These are phyloP conservation scores for Danio jaintianensis DNA, from an alignment of 2,797 vertebrate species.

Conservation along the genomic window DNA sequence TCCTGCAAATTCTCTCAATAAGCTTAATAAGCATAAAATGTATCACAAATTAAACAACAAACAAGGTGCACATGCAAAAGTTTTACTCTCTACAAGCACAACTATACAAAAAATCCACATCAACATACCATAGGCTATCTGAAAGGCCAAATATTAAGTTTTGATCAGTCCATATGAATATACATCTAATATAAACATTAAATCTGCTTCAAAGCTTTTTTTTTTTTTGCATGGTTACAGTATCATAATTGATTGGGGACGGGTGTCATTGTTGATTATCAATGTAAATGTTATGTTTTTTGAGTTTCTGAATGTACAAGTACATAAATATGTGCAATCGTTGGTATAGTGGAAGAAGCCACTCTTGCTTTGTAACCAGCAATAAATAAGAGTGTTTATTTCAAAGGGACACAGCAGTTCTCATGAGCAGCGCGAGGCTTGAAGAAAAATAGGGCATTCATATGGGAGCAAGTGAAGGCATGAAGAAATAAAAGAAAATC, in stretches of 20 bases:
- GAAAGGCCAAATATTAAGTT: too few relatives aligned
- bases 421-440: constrained; percentile 23
- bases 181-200: too few relatives aligned
- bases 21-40: too few relatives aligned
- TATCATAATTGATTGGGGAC: background rate
- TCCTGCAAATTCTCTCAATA: too few relatives aligned
- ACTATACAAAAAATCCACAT: too few relatives aligned
- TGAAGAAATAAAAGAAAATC: constrained; percentile 47
- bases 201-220: background rate
- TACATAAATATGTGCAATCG: constrained; percentile 14
- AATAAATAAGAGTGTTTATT: constrained; percentile 48
- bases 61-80: too few relatives aligned
- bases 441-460: constrained; percentile 43
- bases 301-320: background rate
- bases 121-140: too few relatives aligned
- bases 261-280: background rate
- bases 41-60: too few relatives aligned
- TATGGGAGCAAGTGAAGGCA: constrained; percentile 39
- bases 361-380: constrained; percentile 32
- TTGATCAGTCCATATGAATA: too few relatives aligned
- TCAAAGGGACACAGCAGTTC: constrained; percentile 43
- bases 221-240: background rate
- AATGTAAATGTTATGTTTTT: background rate
- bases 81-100: too few relatives aligned
- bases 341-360: constrained; percentile 23